These are phyloP conservation scores for Plagodis dolabraria DNA, from an alignment of 2,888 invertebrate species.

Conservation along the genomic window DNA sequence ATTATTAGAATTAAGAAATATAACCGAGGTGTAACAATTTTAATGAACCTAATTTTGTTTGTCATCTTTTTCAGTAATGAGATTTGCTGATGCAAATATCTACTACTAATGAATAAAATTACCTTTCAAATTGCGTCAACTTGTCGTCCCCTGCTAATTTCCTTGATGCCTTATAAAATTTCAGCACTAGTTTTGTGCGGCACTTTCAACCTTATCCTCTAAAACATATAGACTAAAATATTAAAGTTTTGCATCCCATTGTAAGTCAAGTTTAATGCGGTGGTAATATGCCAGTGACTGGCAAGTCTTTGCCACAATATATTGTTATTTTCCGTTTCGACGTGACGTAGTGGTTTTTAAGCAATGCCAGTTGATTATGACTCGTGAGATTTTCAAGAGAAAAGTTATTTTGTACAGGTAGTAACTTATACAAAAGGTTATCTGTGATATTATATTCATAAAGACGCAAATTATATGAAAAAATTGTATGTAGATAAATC, in stretches of 20 bases:
- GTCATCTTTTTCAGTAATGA: neutral
- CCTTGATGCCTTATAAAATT: slow-evolving; percentile 15
- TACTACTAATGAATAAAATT: neutral
- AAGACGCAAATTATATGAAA: neutral
- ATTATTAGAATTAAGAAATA: too few relatives aligned
- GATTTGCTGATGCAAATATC: neutral
- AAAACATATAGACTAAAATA: slow-evolving; percentile 11
- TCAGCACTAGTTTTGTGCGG: neutral
- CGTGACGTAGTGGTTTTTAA: slow-evolving; percentile 41
- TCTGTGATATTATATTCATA: too few relatives aligned
- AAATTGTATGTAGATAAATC: too few relatives aligned
- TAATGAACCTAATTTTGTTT: too few relatives aligned
- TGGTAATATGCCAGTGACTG: slow-evolving; percentile 52
- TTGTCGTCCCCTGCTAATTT: slow-evolving; percentile 28
- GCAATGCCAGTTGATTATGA: slow-evolving; percentile 37
- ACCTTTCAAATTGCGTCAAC: slow-evolving; percentile 22
- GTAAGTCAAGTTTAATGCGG: slow-evolving; percentile 52
- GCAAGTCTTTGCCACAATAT: slow-evolving; percentile 42
- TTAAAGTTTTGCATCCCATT: slow-evolving; percentile 41
- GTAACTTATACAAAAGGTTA: too few relatives aligned
- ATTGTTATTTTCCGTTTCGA: slow-evolving; percentile 39
- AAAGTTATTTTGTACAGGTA: neutral
- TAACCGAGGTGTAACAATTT: too few relatives aligned
- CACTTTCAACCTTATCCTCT: slow-evolving; percentile 20
- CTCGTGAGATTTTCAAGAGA: slow-evolving; percentile 10